phyloP scores from a whole-genome alignment of 2,113 vertebrate species.

The Myocastor coypus region DNA sequence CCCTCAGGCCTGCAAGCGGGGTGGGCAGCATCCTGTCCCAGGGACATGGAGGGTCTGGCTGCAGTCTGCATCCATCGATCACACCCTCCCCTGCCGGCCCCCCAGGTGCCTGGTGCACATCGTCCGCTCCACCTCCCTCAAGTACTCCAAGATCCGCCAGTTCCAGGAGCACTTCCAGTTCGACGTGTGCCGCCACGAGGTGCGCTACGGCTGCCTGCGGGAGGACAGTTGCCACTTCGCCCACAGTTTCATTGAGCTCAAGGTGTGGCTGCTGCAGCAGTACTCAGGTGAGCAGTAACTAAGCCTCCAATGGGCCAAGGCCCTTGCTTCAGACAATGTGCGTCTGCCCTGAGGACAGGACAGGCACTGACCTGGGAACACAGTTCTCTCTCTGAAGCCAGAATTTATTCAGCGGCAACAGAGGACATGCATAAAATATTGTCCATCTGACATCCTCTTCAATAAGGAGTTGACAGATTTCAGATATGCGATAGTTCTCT shows the following conservation, averaged over 20 bases:
- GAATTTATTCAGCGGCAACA: background rate
- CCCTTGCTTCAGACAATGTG: background rate
- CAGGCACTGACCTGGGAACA: background rate
- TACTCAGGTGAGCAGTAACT: slow-evolving; percentile 89
- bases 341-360: background rate
- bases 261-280: slow-evolving; percentile 95
- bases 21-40: background rate
- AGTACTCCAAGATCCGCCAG: slow-evolving; percentile 94
- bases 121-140: slow-evolving; percentile 90
- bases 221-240: slow-evolving; percentile 93
- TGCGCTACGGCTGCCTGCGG: slow-evolving; percentile 91
- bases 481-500: background rate
- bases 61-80: background rate
- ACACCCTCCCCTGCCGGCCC: background rate
- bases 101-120: slow-evolving; percentile 95
- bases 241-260: slow-evolving; percentile 96
- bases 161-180: slow-evolving; percentile 91
- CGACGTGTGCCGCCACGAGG: slow-evolving; percentile 92
- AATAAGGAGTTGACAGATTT: background rate
- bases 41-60: background rate
- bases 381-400: background rate
- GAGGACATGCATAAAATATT: background rate
- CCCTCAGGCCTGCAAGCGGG: background rate
- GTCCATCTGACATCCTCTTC: background rate
- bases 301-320: background rate